These are phyloP conservation scores for Physocephala rufipes DNA, from an alignment of 2,888 invertebrate genomes.

Conservation along the genomic window DNA sequence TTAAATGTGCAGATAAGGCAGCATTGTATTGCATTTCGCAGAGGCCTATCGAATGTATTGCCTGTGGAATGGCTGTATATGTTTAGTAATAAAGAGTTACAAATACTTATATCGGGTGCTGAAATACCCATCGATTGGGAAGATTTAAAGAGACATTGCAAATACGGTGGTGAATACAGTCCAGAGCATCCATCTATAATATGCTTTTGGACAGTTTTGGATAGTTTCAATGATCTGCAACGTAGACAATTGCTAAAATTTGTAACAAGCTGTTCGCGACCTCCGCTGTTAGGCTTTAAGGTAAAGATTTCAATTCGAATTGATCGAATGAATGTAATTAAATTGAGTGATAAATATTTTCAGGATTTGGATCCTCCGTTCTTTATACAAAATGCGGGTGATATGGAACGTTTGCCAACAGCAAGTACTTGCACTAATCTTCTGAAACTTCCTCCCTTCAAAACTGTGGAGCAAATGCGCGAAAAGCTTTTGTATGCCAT, in stretches of 20 bases:
- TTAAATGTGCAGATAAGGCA: conserved; percentile 88
- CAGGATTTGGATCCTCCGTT: conserved; percentile 96
- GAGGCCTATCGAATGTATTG: conserved; percentile 90
- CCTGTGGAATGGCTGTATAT: conserved; percentile 92
- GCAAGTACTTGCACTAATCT: conserved; percentile 99
- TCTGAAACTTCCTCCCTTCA: conserved; percentile 92
- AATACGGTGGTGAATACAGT: conserved; percentile 87
- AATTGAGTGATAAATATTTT: conserved; percentile 13
- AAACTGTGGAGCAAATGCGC: conserved; percentile 77
- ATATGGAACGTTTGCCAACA: conserved; percentile 90
- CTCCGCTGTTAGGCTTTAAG: conserved; percentile 96
- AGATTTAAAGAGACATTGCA: conserved; percentile 87
- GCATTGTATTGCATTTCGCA: conserved; percentile 88
- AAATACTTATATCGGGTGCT: conserved; percentile 96
- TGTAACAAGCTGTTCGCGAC: conserved; percentile 97
- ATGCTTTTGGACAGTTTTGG: conserved; percentile 90
- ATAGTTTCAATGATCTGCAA: conserved; percentile 83
- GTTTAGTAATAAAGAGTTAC: conserved; percentile 93
- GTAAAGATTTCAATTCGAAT: conserved; percentile 66
- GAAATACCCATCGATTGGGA: conserved; percentile 92
- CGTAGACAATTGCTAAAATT: conserved; percentile 92
- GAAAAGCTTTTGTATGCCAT: conserved; percentile 92
- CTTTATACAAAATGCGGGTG: conserved; percentile 93
- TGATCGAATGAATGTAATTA: not conserved
- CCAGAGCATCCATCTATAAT: conserved; percentile 84